Evolutionary conservation across 2,797 vertebrate species (phyloP).

Genomic region (Myotis vivesi): DNA sequence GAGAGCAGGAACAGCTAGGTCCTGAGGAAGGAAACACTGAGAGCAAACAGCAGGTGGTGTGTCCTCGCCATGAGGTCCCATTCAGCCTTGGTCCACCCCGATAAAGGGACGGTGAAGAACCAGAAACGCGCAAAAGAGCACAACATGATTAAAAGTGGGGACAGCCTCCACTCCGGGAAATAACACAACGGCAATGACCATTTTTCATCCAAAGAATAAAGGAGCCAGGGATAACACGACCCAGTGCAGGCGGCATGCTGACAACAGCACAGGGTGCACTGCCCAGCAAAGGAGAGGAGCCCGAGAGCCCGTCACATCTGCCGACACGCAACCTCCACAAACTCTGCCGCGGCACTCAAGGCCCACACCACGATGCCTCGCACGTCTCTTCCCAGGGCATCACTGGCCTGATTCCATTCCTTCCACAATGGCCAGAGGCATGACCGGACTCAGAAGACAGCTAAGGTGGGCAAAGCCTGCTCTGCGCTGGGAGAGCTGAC

Average conservation of each 20-base stretch:
- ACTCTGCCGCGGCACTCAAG: not conserved
- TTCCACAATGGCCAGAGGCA: not conserved
- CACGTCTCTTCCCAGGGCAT: not conserved
- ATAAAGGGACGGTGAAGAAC: not conserved
- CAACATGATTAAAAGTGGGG: not conserved
- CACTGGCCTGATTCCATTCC: accelerated
- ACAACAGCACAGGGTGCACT: no score
- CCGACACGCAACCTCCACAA: not conserved
- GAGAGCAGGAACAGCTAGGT: not conserved
- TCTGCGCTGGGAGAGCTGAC: not conserved
- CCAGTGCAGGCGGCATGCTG: accelerated
- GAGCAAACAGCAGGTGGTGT: not conserved
- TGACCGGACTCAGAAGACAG: not conserved
- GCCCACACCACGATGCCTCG: not conserved
- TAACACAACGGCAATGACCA: not conserved
- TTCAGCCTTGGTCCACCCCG: not conserved
- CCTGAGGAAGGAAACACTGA: not conserved
- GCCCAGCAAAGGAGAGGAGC: accelerated
- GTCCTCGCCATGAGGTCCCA: not conserved
- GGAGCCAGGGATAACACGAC: not conserved
- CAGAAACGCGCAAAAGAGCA: not conserved
- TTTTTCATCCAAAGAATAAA: not conserved
- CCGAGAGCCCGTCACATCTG: accelerated
- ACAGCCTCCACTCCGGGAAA: not conserved
- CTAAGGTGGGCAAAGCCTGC: accelerated